A percentile compares a stretch with the other conserved stretches of the same genome.
Evolutionary conservation across 2,888 invertebrate species (phyloP).

Genomic region (Temnothorax unifasciatus): DNA sequence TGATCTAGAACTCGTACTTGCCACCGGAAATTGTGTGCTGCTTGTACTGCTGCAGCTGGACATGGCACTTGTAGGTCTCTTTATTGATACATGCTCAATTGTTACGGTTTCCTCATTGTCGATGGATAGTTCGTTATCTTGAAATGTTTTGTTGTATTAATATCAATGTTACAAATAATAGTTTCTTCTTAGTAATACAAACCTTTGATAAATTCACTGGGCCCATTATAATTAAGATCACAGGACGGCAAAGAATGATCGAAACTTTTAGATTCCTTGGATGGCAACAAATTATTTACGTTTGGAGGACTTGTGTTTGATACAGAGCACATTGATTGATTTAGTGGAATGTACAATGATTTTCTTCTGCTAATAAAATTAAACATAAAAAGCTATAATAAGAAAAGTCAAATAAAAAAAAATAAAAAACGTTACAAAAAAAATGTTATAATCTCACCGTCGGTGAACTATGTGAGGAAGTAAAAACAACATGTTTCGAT

Average conservation of each 20-base stretch:
- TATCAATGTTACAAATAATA: not conserved
- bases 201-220: not conserved
- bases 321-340: conserved; percentile 2
- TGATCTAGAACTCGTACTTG: not conserved
- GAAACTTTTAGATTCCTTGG: not conserved
- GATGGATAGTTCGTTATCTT: not conserved
- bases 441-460: not conserved
- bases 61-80: not conserved
- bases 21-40: not conserved
- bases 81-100: not conserved
- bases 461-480: conserved; percentile 2
- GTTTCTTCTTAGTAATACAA: not conserved
- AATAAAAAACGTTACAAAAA: not conserved
- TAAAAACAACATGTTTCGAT: conserved; percentile 20
- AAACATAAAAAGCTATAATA: too few relatives aligned
- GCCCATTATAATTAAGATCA: not conserved
- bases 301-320: not conserved
- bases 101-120: not conserved
- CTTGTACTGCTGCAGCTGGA: not conserved
- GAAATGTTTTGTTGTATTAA: not conserved
- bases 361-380: too few relatives aligned
- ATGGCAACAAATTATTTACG: not conserved
- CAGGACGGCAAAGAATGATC: not conserved
- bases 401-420: not conserved
- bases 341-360: not conserved